These are phyloP conservation scores for Drosophila aff. DNA, from an alignment of 1,140 invertebrate species.

Conservation along the genomic window DNA sequence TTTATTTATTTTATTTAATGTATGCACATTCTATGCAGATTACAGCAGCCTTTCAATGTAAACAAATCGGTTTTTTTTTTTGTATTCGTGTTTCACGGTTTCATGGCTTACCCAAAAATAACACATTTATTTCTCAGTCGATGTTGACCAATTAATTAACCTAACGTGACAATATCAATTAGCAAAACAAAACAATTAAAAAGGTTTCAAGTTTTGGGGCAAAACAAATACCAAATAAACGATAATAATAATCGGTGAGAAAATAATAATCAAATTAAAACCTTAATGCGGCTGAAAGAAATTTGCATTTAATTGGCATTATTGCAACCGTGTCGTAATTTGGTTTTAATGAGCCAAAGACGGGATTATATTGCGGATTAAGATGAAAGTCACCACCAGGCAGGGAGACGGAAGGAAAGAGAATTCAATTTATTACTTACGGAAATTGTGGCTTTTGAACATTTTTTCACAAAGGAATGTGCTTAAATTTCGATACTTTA, in stretches of 20 bases:
- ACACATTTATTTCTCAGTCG: neutral
- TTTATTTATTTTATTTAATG: slow-evolving; percentile 8
- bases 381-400: neutral
- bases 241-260: neutral
- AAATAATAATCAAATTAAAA: slow-evolving; percentile 8
- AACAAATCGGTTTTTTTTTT: slow-evolving; percentile 18
- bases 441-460: slow-evolving; percentile 2
- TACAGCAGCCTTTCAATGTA: slow-evolving; percentile 13
- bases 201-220: too few relatives aligned
- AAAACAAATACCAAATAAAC: slow-evolving; percentile 6
- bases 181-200: slow-evolving; percentile 27
- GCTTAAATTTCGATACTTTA: neutral
- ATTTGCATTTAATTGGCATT: slow-evolving; percentile 13
- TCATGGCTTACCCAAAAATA: slow-evolving; percentile 3
- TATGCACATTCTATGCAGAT: neutral
- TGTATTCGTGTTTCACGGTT: neutral
- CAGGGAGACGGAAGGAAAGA: neutral
- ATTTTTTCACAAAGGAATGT: neutral
- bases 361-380: slow-evolving; percentile 7
- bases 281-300: slow-evolving; percentile 4
- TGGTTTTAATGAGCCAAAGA: slow-evolving; percentile 15
- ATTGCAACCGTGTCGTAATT: slow-evolving; percentile 9
- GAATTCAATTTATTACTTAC: slow-evolving; percentile 1
- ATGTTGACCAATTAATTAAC: slow-evolving; percentile 34
- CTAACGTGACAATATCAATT: slow-evolving; percentile 21